These are phyloP conservation scores for Alviniconcha strummeri DNA, from an alignment of 2,888 invertebrate species.

Conservation along the genomic window DNA sequence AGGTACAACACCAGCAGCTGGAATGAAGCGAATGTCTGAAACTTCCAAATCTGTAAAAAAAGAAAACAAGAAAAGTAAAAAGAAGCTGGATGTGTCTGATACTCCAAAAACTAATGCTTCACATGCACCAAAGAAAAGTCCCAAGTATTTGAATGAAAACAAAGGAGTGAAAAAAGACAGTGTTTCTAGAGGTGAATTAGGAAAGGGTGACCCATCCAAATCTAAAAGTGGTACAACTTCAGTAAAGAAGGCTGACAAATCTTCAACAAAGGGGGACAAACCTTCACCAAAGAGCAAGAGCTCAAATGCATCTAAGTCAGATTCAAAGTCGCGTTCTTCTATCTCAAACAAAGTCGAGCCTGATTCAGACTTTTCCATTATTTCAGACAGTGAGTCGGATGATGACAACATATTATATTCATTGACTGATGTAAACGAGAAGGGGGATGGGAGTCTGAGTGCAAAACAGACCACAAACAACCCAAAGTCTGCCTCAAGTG, in stretches of 20 bases:
- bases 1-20: not conserved
- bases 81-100: not conserved
- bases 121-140: slow-evolving; percentile 17
- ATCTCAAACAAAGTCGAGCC: not conserved
- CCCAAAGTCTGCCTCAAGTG: not conserved
- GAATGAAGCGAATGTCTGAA: slow-evolving; percentile 1
- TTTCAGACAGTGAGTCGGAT: slow-evolving; percentile 26
- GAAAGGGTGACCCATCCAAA: not conserved
- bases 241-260: not conserved
- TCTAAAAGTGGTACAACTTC: not conserved
- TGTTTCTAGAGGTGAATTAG: not conserved
- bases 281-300: not conserved
- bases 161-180: slow-evolving; percentile 2
- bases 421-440: slow-evolving; percentile 35
- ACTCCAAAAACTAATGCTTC: not conserved
- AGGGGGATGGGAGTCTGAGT: not conserved
- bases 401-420: slow-evolving; percentile 58
- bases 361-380: not conserved
- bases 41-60: not conserved
- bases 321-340: not conserved
- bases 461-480: slow-evolving; percentile 3
- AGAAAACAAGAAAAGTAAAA: slow-evolving; percentile 1
- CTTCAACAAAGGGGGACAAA: not conserved
- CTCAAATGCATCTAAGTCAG: not conserved
- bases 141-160: slow-evolving; percentile 15